Evolutionary conservation across 2,797 vertebrate genomes (phyloP), one percentile per base, ranked within the genome.

Genomic region (Podarcis siculus): DNA sequence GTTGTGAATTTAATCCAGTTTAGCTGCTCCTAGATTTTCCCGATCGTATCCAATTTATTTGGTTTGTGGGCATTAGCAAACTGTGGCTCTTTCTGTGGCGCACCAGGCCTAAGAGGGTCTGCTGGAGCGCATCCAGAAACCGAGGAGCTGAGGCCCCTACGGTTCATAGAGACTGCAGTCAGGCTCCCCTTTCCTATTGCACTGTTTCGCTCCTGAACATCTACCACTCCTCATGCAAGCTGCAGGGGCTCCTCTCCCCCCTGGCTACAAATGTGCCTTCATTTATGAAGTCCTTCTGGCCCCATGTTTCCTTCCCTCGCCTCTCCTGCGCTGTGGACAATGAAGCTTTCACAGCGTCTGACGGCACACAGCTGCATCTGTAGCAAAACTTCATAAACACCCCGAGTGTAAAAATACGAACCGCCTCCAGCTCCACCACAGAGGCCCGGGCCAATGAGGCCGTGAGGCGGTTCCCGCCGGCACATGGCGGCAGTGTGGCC

Each of bases 361-460:
- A 77, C 5, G 23, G 72, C 76, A 87, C 86, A 90, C 86, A 85
- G 89, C 86, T 82, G 86, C 64, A 77, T 77, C 72, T 90, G 78
- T 85, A 90, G 78, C 86, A 85, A 76, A 81, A 69, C 86, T 87
- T 82, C 61, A 87, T 87, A 90, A 90, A 90, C 77, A 90, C 45
- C 71, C 49, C 66, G 45, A 67, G 78, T 87, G 83, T 87, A 87
- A 87, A 90, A 87, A 90, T 85, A 87, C 78, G 86, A 88, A 64
- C 90, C 83, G 61, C 79, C 86, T 82, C 87, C 64, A 27, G n/a
- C 90, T 86, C 90, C 87, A 21, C 87, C 90, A 83, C 81, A 39
- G 79, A 82, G 1, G 30, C 13, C 73, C 30, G 25, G 79, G 64
- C 90, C 90, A 86, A 88, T 90, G 49, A 79, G 86, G 45, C 61